Evolutionary conservation across 2,797 vertebrate species (phyloP), one percentile per base, ranked within the genome.

Genomic region (Allobates femoralis): DNA sequence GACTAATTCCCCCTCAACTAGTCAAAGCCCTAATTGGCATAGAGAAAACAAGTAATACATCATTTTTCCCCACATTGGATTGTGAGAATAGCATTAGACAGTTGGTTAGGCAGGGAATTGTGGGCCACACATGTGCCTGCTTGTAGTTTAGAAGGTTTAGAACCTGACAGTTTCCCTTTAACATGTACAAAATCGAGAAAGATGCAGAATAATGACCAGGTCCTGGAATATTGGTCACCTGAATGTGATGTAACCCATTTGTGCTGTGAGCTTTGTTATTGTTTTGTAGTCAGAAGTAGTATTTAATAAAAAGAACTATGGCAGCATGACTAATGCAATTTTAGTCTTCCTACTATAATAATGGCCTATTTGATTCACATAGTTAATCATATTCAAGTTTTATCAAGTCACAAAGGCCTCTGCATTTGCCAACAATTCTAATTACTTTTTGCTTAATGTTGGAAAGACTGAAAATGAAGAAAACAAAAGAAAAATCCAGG

Each of bases 311-410:
- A 79, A 73, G 71, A 85, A 79, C 32, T 32, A 79, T 69, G 28
- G 51, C 76, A 79, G 84, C 83, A 85, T 64, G 79, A 85, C 84
- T 85, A 85, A 85, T 85, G 75, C 30, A 66, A 32, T 85, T 85
- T 85, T 78, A 34, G 64, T 58, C 46, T 79, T 71, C 64, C 32
- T 85, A 85, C 41, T 85, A 60, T 66, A 64, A 85, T 85, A 85
- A 85, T 71, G 21, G 37, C 75, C 83, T 67, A 6, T 85, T 78
- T 56, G 60, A 46, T 76, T 69, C 75, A 67, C 55, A 55, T 3
- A 60, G 71, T 71, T 79, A 85, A 78, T 85, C 75, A 67, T 69
- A 69, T 76, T 85, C 74, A 23, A 51, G 62, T 85, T 85, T 85
- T 85, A 85, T 85, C 75, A 71, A 58, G 75, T 85, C 62, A 85